Evolutionary conservation across 2,888 invertebrate genomes (phyloP), one percentile per base, ranked within the genome.

Genomic region (Pachydiplax longipennis): DNA sequence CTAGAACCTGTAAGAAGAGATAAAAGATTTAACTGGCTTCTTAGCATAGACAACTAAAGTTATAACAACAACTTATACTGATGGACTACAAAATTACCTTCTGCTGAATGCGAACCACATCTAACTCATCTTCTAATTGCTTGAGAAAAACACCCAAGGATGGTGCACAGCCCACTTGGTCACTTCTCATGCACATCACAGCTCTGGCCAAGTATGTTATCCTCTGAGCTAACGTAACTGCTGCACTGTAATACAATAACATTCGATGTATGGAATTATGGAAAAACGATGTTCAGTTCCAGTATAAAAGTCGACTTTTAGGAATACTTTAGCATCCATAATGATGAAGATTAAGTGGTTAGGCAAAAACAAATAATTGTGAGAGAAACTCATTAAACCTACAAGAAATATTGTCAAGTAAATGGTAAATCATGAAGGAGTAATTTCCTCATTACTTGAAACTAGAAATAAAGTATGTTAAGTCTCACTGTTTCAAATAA

Each of bases 161-260:
- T 81, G 96, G 96, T 15, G 97, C 96, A 92, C 96, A 96, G 1
- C 96, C 97, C 35, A 96, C 95, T 92, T 95, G 96, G 92, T 97
- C 97, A 92, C 98, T 98, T 91, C 99, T 96, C 96, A 99, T 97
- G 94, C 99, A 99, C 95, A 99, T 97, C 91, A 99, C 97, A 65
- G 99, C 99, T 92, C 98, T 96, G 0, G 98, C 98, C 93, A 99
- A 95, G 95, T 99, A 99, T 92, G 98, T 97, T 92, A 99, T 96
- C 92, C 99, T 96, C 93, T 98, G 96, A 40, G 96, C 95, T 80
- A 99, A 94, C 1, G 96, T 95, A 91, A 98, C 95, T 90, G 96
- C 96, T 31, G 96, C 95, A 18, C 98, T 98, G 93, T 92, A 94
- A 93, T 92, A 92, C 90, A 91, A 92, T 90, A 83, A 90, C 92